Percentiles rank a stretch among this genome's conserved stretches.
These are phyloP conservation scores for Hydractinia symbiolongicarpus DNA, from an alignment of 30 jellyfish, hydroid and myxozoan genomes.

Conservation along the genomic window DNA sequence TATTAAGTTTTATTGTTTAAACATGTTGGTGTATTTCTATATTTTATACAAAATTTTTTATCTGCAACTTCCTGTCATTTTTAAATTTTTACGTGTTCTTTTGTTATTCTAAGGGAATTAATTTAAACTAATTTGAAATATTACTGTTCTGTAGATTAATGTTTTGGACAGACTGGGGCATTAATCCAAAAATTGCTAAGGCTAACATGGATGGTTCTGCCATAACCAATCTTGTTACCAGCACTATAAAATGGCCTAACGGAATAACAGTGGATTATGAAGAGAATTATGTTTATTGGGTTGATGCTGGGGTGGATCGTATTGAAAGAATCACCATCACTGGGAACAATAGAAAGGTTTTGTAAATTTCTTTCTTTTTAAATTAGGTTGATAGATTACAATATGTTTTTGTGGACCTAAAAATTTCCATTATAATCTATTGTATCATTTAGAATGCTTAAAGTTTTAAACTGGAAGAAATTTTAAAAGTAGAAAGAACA, in stretches of 20 bases:
- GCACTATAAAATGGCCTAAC: slow-evolving; percentile 63
- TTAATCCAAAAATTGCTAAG: slow-evolving; percentile 47
- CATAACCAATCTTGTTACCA: slow-evolving; percentile 27
- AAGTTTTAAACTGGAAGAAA: no score
- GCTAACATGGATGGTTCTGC: slow-evolving; percentile 75
- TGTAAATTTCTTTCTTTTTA: background rate
- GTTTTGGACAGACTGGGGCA: slow-evolving; percentile 97
- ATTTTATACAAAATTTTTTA: background rate
- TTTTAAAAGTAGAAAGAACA: no score
- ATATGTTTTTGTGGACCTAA: no score
- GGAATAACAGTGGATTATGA: slow-evolving; percentile 70
- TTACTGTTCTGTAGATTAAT: slow-evolving; percentile 37
- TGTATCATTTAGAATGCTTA: no score
- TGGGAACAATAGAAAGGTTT: slow-evolving; percentile 65
- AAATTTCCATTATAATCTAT: no score
- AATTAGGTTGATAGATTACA: no score
- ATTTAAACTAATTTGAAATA: background rate
- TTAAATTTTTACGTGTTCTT: no score
- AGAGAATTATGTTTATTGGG: slow-evolving; percentile 54
- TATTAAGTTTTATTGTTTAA: background rate
- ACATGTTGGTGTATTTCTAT: background rate
- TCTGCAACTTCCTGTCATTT: no score
- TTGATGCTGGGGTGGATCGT: slow-evolving; percentile 73
- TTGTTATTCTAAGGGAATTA: no score
- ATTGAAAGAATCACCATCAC: slow-evolving; percentile 56